Evolutionary conservation across 1,140 invertebrate species (phyloP).

Genomic region (Bacillus rossius): DNA sequence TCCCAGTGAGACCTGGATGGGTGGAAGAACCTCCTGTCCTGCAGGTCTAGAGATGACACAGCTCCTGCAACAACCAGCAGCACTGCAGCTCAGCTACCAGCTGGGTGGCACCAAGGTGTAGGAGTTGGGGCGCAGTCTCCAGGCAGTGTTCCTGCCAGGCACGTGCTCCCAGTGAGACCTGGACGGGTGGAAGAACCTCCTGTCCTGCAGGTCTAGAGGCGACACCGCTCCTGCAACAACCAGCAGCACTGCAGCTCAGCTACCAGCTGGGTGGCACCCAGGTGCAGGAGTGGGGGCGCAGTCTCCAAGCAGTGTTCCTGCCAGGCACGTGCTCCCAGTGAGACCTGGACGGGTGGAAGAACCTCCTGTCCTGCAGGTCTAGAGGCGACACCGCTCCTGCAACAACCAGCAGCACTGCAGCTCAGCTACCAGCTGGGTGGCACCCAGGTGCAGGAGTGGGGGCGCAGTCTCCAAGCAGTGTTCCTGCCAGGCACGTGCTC

Average conservation of each 20-base stretch:
- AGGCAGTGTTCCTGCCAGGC: too few species aligned
- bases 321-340: slow-evolving; percentile 51
- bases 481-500: too few species aligned
- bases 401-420: too few species aligned
- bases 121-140: too few species aligned
- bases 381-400: slow-evolving; percentile 52
- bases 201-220: too few species aligned
- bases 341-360: slow-evolving; percentile 51
- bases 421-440: too few species aligned
- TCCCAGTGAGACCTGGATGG: slow-evolving; percentile 53
- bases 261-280: slow-evolving; percentile 55
- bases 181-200: too few species aligned
- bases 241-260: too few species aligned
- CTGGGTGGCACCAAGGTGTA: too few species aligned
- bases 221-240: too few species aligned
- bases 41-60: slow-evolving; percentile 50
- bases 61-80: slow-evolving; percentile 46
- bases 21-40: slow-evolving; percentile 49
- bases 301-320: slow-evolving; percentile 51
- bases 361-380: slow-evolving; percentile 46
- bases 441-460: slow-evolving; percentile 58
- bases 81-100: too few species aligned
- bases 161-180: too few species aligned
- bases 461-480: slow-evolving; percentile 52
- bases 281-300: slow-evolving; percentile 54